Evolutionary conservation across 2,113 vertebrate genomes (phyloP), one percentile per base, ranked within the genome.

Genomic region (Melanotaenia duboulayi): DNA sequence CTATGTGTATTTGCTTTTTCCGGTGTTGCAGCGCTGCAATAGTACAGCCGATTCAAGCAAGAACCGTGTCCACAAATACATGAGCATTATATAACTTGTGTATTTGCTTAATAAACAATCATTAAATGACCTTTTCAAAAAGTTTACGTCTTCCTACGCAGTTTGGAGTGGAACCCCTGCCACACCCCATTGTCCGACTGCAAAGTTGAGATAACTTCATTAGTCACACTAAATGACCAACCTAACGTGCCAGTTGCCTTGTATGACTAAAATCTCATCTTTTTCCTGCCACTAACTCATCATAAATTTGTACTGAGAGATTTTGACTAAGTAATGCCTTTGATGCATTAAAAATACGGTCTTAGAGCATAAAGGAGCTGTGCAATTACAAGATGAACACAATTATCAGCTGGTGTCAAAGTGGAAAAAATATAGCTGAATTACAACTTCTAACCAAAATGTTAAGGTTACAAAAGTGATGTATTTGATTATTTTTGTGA

Each of bases 171-270:
- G 8, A 65, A 55, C 56, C 72, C 8, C 44, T 73, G 44, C 85
- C 86, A 87, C 88, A 88, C 91, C 87, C 85, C 46, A 65, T 52
- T 68, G 39, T 59, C 37, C 75, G 35, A 75, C 68, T 80, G 86
- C 44, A 79, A 37, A 68, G 24, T 57, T 9, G 6, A 89, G 87
- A 89, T 90, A 92, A 88, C 56, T 52, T 39, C 42, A 62, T 63
- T 67, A 40, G 60, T 81, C 52, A 67, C 28, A 63, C 54, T 25
- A 52, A 59, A 65, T 61, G 40, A 67, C 40, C n/a, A 74, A 16
- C 17, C 51, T 69, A 28, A 79, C 40, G 20, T 66, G 14, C 72
- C 3, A 12, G 32, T 9, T 42, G 20, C 3, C 14, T 16, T 44
- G 17, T 62, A 32, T 58, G 40, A 72, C n/a, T 5, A 42, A 11